Conservation (phyloP, 1,140 invertebrate species). For the Hormaphis cornu region DNA sequence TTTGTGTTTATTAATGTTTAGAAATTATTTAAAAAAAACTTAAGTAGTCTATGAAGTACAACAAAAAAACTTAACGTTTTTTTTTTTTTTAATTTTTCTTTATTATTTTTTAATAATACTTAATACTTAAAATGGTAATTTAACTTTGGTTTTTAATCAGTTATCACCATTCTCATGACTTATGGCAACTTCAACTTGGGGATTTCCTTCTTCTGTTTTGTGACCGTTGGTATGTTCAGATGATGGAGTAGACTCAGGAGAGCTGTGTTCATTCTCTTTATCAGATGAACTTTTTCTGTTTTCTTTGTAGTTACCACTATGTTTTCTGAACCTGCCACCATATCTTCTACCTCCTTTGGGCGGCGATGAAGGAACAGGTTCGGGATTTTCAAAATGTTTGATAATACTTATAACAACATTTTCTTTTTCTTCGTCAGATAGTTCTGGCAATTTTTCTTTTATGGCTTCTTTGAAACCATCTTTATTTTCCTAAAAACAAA, state of each 20-base stretch:
- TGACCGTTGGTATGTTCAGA: background rate
- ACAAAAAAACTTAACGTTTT: constrained; percentile 29
- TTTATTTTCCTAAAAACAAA: constrained; percentile 4
- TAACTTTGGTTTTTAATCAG: constrained; percentile 12
- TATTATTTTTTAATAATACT: constrained; percentile 26
- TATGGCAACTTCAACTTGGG: background rate
- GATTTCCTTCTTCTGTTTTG: background rate
- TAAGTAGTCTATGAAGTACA: constrained; percentile 30
- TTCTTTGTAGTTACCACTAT: background rate
- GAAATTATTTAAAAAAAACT: constrained; percentile 20
- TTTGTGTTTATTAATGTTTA: background rate
- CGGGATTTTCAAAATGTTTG: constrained; percentile 33
- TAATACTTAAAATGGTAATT: constrained; percentile 28
- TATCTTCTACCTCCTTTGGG: background rate
- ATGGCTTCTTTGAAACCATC: constrained; percentile 28
- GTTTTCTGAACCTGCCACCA: background rate
- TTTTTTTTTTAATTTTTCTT: background rate
- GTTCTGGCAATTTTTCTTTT: constrained; percentile 26
- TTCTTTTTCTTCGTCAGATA: constrained; percentile 26
- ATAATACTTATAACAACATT: constrained; percentile 14
- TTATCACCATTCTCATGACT: constrained; percentile 18
- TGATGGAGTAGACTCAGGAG: background rate
- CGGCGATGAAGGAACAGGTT: background rate
- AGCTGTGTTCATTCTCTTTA: background rate
- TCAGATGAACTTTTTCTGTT: constrained; percentile 11